Percentiles rank a stretch among this genome's conserved stretches.
Conservation (phyloP, 2,797 vertebrate species). For the Carapus acus region DNA sequence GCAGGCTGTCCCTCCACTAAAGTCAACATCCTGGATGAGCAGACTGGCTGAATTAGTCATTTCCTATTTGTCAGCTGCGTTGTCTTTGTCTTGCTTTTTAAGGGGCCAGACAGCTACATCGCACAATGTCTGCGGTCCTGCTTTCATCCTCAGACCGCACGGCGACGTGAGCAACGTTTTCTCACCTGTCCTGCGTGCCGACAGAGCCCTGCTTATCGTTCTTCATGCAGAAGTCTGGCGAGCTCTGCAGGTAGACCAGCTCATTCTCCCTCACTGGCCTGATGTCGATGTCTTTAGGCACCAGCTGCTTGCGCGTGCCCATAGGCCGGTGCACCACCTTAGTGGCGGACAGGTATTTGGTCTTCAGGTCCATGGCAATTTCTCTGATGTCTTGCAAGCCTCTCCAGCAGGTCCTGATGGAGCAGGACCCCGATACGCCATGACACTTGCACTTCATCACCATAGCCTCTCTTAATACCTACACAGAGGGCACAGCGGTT, state of each 20-base stretch:
- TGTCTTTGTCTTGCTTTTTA: slow-evolving; percentile 15
- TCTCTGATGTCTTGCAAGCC: slow-evolving; percentile 91
- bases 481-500: slow-evolving; percentile 3
- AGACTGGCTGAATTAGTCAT: slow-evolving; percentile 29
- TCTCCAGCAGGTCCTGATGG: slow-evolving; percentile 97
- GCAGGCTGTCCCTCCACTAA: slow-evolving; percentile 25
- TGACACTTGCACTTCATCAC: slow-evolving; percentile 99
- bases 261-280: slow-evolving; percentile 92
- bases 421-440: slow-evolving; percentile 97
- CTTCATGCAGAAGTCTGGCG: slow-evolving; percentile 90
- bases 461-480: slow-evolving; percentile 87
- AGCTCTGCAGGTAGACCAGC: slow-evolving; percentile 95
- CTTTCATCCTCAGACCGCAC: no score
- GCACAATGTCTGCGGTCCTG: no score
- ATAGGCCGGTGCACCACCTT: slow-evolving; percentile 93
- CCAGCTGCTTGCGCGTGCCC: slow-evolving; percentile 95
- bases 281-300: slow-evolving; percentile 97
- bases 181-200: slow-evolving; percentile 95
- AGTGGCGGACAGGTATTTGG: slow-evolving; percentile 92
- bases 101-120: no score
- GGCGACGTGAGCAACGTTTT: not conserved
- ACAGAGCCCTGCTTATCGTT: slow-evolving; percentile 93
- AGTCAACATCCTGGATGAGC: slow-evolving; percentile 60
- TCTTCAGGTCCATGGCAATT: slow-evolving; percentile 92
- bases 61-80: slow-evolving; percentile 44